Evolutionary conservation across 2,797 vertebrate species (phyloP).

Genomic region (Cuniculus paca): DNA sequence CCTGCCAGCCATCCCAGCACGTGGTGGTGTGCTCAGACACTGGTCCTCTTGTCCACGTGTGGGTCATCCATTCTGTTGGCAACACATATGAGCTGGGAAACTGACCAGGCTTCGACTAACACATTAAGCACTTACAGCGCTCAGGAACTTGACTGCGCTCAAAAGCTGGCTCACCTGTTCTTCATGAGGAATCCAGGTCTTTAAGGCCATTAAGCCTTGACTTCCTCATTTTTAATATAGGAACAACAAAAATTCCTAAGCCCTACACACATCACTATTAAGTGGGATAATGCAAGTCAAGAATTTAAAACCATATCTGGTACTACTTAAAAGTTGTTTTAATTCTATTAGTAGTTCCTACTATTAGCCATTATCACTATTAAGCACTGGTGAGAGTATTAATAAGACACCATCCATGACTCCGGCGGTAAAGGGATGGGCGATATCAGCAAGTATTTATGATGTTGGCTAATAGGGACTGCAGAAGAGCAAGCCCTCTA

Average conservation of each 20-base stretch:
- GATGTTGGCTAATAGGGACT: not conserved
- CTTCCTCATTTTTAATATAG: conserved; percentile 6
- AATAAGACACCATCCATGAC: not conserved
- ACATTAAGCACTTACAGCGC: not conserved
- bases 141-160: not conserved
- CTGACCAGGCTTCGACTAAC: not conserved
- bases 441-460: not conserved
- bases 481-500: not conserved
- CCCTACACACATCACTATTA: not conserved
- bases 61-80: not conserved
- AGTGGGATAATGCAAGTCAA: not conserved
- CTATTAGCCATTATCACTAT: not conserved
- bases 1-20: not conserved
- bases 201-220: not conserved
- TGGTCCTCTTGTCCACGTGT: not conserved
- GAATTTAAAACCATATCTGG: not conserved
- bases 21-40: not conserved
- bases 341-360: not conserved
- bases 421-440: not conserved
- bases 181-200: not conserved
- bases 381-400: not conserved
- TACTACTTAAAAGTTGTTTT: not conserved
- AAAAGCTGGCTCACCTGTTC: conserved; percentile 25
- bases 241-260: conserved; percentile 11
- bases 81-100: not conserved